Conservation (phyloP, 2,797 vertebrate species). For the Acipenser oxyrinchus region DNA sequence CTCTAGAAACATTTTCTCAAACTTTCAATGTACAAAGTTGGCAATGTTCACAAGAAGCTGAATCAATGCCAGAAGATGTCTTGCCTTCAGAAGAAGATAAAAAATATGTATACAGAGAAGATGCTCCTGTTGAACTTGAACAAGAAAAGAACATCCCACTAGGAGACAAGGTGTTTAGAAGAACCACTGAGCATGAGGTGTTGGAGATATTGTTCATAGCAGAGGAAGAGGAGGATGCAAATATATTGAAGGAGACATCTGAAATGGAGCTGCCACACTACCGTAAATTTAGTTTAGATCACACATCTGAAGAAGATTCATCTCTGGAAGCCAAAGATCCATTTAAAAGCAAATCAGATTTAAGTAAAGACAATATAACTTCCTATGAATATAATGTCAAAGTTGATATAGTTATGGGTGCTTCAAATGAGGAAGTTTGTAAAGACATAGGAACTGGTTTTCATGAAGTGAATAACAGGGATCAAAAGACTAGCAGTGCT, state of each 20-base stretch:
- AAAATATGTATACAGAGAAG: neutral
- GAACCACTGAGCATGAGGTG: constrained; percentile 23
- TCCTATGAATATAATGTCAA: neutral
- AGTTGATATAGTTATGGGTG: neutral
- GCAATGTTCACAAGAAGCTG: constrained; percentile 40
- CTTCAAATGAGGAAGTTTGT: constrained; percentile 7
- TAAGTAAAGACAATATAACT: neutral
- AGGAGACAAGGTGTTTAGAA: too few species aligned
- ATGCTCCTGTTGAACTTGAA: constrained; percentile 13
- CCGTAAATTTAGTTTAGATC: neutral
- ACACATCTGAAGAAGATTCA: neutral
- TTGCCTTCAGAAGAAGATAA: too few species aligned
- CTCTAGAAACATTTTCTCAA: constrained; percentile 30
- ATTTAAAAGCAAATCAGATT: too few species aligned
- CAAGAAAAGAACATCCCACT: constrained; percentile 38
- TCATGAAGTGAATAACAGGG: neutral
- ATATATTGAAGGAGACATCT: neutral
- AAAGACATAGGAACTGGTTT: constrained; percentile 3
- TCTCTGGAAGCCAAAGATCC: neutral
- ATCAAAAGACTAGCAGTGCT: neutral
- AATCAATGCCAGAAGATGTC: constrained; percentile 35
- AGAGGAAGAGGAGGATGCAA: neutral
- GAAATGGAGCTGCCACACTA: neutral
- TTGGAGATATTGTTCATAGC: neutral
- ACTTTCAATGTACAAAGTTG: constrained; percentile 18